Evolutionary conservation across 2,113 vertebrate genomes (phyloP), one percentile per base, ranked within the genome.

Genomic region (Egretta garzetta): DNA sequence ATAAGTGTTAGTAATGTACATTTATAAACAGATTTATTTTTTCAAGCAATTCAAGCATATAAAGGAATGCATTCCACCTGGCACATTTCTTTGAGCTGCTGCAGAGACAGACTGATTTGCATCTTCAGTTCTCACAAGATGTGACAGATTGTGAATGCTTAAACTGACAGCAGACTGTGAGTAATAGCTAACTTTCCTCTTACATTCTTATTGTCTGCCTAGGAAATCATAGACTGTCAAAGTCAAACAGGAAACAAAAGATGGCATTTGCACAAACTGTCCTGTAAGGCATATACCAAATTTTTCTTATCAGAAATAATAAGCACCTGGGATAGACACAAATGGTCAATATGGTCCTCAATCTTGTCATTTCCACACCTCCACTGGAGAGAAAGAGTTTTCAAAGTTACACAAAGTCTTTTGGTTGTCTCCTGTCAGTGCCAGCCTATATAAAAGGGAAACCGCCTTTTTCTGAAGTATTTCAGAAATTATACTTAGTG

Each of bases 121-220:
- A 94, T 87, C 20, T 85, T 84, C 58, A 37, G 28, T 80, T 94
- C 72, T 94, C 41, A 81, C 52, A 92, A 89, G 71, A 85, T 52
- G 50, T 87, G 90, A 91, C 93, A 94, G 63, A n/a, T 47, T 92
- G 90, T 84, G 93, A 97, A 97, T 80, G 64, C 76, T 80, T 84
- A 89, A 97, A 85, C 43, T 96, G 93, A 93, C 90, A 96, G 90
- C 55, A 93, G 72, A 28, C 50, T 91, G 39, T 90, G 73, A 93
- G 82, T 67, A 93, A 88, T 76, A 94, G 30, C 53, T 88, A 62
- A 81, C 70, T 88, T 95, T 81, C 62, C 26, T 89, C n/a, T 92
- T 93, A 76, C 47, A 50, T 85, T 87, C 33, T 18, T 60, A 77
- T 81, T 93, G 64, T 80, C n/a, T 72, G 32, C 47, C 64, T 84